A percentile compares a stretch with the other conserved stretches of the same genome.
These are phyloP conservation scores for Microdon myrmicae DNA, from an alignment of 2,888 invertebrate species.

Conservation along the genomic window DNA sequence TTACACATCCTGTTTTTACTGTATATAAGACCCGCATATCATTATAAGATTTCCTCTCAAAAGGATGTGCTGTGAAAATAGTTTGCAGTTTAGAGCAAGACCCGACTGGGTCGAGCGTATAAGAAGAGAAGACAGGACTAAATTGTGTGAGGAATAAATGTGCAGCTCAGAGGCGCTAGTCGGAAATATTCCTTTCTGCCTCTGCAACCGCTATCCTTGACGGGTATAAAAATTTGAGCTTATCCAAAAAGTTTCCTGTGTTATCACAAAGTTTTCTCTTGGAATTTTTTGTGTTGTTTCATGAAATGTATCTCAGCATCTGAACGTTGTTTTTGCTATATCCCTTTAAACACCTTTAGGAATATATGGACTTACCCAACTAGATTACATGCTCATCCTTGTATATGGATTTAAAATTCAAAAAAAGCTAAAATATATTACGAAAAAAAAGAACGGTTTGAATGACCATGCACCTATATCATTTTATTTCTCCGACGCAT, in stretches of 20 bases:
- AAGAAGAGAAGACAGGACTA: neutral
- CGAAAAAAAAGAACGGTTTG: too few species aligned
- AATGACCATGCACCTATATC: too few species aligned
- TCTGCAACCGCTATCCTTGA: neutral
- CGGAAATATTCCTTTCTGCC: constrained; percentile 34
- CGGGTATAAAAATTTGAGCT: constrained; percentile 1
- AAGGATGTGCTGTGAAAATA: constrained; percentile 28
- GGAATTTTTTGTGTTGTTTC: constrained; percentile 10
- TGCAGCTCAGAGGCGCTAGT: constrained; percentile 32
- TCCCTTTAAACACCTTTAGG: too few species aligned
- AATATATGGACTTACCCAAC: too few species aligned
- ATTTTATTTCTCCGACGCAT: too few species aligned
- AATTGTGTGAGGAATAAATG: constrained; percentile 41
- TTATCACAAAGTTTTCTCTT: neutral
- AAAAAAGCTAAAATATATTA: too few species aligned
- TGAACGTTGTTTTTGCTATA: too few species aligned
- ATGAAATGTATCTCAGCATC: constrained; percentile 8
- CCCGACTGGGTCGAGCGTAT: constrained; percentile 3
- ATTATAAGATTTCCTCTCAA: constrained; percentile 36
- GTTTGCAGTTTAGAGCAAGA: too few species aligned
- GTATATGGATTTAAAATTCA: too few species aligned
- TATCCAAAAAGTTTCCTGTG: constrained; percentile 11
- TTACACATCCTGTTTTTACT: neutral
- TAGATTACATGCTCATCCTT: too few species aligned
- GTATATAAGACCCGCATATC: constrained; percentile 24